These are phyloP conservation scores for Trematomus loennbergii DNA, from an alignment of 2,113 vertebrate genomes.

Conservation along the genomic window DNA sequence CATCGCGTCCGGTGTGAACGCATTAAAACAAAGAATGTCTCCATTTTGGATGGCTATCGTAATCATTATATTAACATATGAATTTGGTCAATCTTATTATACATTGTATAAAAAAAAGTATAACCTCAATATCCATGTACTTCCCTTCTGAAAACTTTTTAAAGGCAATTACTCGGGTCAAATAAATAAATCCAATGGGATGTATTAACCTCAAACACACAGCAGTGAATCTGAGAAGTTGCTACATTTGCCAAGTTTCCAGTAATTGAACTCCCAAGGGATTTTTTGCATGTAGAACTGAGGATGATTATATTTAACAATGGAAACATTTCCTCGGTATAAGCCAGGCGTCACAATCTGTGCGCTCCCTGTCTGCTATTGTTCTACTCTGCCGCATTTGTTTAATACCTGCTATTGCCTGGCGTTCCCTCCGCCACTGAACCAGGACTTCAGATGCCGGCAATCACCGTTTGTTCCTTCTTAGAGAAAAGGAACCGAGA, in stretches of 20 bases:
- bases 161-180: slow-evolving; percentile 40
- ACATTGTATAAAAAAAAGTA: not conserved
- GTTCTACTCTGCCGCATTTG: slow-evolving; percentile 65
- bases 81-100: not conserved
- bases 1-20: too few species aligned
- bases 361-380: slow-evolving; percentile 50
- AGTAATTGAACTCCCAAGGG: slow-evolving; percentile 76
- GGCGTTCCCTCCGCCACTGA: slow-evolving; percentile 74
- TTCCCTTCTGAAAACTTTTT: slow-evolving; percentile 35
- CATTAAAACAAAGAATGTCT: not conserved
- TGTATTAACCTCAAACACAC: slow-evolving; percentile 61
- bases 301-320: slow-evolving; percentile 84
- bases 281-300: slow-evolving; percentile 68
- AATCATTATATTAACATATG: not conserved
- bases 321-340: slow-evolving; percentile 68
- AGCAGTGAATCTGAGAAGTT: slow-evolving; percentile 48
- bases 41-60: not conserved
- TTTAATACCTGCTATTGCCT: slow-evolving; percentile 74
- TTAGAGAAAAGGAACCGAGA: slow-evolving; percentile 51
- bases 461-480: slow-evolving; percentile 75
- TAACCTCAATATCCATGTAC: slow-evolving; percentile 10
- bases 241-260: slow-evolving; percentile 78
- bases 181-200: slow-evolving; percentile 47
- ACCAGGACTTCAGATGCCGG: slow-evolving; percentile 67
- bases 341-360: slow-evolving; percentile 52